These are phyloP conservation scores for Xestia ashworthii DNA, from an alignment of 2,888 invertebrate species.

Conservation along the genomic window DNA sequence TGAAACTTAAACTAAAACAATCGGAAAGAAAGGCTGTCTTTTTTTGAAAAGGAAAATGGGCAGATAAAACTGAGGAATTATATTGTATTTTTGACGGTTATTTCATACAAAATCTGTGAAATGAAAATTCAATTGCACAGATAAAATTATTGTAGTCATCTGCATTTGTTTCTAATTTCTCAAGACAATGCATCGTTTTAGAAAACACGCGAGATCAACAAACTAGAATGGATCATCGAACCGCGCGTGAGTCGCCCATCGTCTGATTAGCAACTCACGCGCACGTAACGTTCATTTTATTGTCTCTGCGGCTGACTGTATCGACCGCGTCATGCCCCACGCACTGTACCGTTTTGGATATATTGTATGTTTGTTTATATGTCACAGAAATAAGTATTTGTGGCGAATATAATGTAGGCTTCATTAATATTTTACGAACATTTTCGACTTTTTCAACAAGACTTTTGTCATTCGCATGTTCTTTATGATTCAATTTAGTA, in stretches of 20 bases:
- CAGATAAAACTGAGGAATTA: not conserved
- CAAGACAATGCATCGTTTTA: constrained; percentile 21
- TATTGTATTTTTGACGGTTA: not conserved
- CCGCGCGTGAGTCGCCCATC: constrained; percentile 52
- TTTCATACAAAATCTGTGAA: not conserved
- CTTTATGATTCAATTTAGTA: not conserved
- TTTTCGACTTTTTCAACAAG: not conserved
- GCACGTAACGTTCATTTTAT: constrained; percentile 56
- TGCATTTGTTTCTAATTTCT: not conserved
- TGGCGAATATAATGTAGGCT: constrained; percentile 12
- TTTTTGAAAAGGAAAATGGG: not conserved
- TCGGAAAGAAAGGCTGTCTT: too few species aligned
- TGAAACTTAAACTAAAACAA: not conserved
- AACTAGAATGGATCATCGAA: constrained; percentile 58
- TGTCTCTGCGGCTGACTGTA: constrained; percentile 54
- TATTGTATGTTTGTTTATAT: constrained; percentile 11
- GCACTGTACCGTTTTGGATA: constrained; percentile 46
- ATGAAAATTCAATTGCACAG: not conserved
- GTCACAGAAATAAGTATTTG: not conserved
- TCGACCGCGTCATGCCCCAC: constrained; percentile 61
- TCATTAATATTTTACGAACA: not conserved
- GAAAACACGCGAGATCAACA: constrained; percentile 58
- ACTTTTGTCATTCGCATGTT: not conserved
- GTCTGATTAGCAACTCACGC: constrained; percentile 55
- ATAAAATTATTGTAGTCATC: not conserved